Evolutionary conservation across 2,888 invertebrate genomes (phyloP).

Genomic region (Cynaeus angustus): DNA sequence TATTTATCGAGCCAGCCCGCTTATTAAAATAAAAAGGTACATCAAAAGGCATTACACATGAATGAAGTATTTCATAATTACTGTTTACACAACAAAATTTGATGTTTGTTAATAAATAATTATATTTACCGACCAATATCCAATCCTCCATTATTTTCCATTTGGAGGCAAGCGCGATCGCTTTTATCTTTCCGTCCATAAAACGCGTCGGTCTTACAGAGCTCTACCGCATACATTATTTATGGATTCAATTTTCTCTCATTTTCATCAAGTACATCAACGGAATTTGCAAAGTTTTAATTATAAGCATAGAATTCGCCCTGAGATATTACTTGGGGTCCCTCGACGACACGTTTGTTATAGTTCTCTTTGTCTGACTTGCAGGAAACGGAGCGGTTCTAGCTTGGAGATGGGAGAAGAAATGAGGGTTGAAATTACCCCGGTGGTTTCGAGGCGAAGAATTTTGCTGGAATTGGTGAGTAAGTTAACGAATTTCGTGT

Average conservation of each 20-base stretch:
- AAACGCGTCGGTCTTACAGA: conserved; percentile 37
- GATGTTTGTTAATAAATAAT: conserved; percentile 59
- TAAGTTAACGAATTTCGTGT: conserved; percentile 59
- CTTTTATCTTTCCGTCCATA: conserved; percentile 48
- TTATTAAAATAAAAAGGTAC: conserved; percentile 53
- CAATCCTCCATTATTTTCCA: conserved; percentile 54
- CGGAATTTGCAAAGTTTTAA: conserved; percentile 63
- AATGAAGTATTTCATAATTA: conserved; percentile 56
- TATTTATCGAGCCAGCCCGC: conserved; percentile 44
- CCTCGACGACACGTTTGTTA: conserved; percentile 38
- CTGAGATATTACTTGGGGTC: conserved; percentile 55
- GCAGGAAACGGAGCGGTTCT: conserved; percentile 20
- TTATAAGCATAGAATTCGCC: conserved; percentile 60
- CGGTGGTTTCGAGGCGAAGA: conserved; percentile 55
- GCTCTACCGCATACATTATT: conserved; percentile 59
- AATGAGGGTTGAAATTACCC: conserved; percentile 56
- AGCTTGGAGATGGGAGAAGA: conserved; percentile 38
- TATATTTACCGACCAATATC: conserved; percentile 56
- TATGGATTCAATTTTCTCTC: conserved; percentile 68
- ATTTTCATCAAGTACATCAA: conserved; percentile 56
- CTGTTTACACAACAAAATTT: conserved; percentile 56
- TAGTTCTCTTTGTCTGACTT: conserved; percentile 43
- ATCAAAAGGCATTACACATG: conserved; percentile 58
- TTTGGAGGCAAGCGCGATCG: conserved; percentile 47
- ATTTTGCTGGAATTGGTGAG: conserved; percentile 54